phyloP scores from a whole-genome alignment of 2,797 vertebrate species.

The Anguilla megastoma region DNA sequence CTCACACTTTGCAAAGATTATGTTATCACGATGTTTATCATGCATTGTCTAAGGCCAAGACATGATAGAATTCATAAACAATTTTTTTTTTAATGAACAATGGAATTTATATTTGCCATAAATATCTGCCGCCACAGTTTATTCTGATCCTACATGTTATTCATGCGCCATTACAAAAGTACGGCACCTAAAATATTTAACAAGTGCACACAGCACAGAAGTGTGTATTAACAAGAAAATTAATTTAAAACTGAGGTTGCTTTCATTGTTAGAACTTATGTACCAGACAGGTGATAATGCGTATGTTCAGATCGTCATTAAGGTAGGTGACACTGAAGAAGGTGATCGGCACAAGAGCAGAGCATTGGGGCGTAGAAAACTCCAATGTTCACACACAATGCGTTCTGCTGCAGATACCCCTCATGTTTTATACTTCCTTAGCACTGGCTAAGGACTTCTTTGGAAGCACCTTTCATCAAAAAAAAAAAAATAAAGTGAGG shows the following conservation, averaged over 20 bases:
- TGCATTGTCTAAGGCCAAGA: neutral
- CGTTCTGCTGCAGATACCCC: conserved; percentile 67
- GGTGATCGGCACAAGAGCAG: no score
- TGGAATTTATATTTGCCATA: neutral
- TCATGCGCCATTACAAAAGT: neutral
- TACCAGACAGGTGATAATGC: neutral
- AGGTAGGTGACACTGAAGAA: neutral
- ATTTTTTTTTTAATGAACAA: neutral
- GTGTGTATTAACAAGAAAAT: neutral
- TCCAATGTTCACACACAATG: conserved; percentile 70
- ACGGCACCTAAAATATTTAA: neutral
- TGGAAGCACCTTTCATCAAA: conserved; percentile 51
- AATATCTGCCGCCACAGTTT: neutral
- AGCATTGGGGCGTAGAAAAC: conserved; percentile 23
- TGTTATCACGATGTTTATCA: neutral
- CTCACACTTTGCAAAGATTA: neutral
- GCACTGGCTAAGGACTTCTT: conserved; percentile 52
- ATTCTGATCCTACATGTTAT: neutral
- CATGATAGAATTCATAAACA: neutral
- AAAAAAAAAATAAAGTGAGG: conserved; percentile 41
- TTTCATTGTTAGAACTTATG: neutral
- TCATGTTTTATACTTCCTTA: conserved; percentile 72
- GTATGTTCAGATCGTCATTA: neutral
- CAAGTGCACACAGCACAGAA: neutral
- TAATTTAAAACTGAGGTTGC: neutral